Evolutionary conservation across 64 coral and sea anemone genomes (phyloP).

Genomic region (Trachythela sp.): DNA sequence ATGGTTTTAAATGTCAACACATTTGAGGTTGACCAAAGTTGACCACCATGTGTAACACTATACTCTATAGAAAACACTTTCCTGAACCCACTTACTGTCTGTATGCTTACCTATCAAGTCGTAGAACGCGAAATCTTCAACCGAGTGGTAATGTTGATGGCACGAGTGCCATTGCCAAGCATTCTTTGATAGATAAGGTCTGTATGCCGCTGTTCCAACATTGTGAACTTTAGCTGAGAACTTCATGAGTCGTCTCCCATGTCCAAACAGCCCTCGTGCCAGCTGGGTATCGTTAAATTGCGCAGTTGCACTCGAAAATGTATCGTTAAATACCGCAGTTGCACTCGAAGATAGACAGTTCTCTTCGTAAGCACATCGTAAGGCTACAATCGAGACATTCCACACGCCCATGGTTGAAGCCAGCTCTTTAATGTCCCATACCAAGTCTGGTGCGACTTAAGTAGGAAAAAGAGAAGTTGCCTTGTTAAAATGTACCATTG

Average conservation of each 20-base stretch:
- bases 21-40: no score
- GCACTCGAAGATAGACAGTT: constrained; percentile 47
- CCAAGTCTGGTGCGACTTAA: constrained; percentile 49
- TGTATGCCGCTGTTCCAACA: constrained; percentile 48
- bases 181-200: constrained; percentile 32
- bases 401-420: constrained; percentile 9
- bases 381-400: neutral
- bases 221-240: constrained; percentile 64
- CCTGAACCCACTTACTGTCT: no score
- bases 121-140: constrained; percentile 77
- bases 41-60: no score
- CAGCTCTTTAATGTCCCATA: constrained; percentile 42
- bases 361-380: constrained; percentile 57
- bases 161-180: constrained; percentile 75
- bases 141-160: constrained; percentile 86
- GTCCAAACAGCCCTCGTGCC: neutral
- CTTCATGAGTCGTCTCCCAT: constrained; percentile 22
- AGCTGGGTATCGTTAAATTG: no score
- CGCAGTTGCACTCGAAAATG: no score
- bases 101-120: constrained; percentile 73
- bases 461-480: neutral
- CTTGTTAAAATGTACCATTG: neutral
- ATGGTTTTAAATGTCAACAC: no score
- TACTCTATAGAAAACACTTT: no score
- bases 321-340: neutral